These are phyloP conservation scores for Ecliptopera silaceata DNA, from an alignment of 2,888 invertebrate genomes.

Conservation along the genomic window DNA sequence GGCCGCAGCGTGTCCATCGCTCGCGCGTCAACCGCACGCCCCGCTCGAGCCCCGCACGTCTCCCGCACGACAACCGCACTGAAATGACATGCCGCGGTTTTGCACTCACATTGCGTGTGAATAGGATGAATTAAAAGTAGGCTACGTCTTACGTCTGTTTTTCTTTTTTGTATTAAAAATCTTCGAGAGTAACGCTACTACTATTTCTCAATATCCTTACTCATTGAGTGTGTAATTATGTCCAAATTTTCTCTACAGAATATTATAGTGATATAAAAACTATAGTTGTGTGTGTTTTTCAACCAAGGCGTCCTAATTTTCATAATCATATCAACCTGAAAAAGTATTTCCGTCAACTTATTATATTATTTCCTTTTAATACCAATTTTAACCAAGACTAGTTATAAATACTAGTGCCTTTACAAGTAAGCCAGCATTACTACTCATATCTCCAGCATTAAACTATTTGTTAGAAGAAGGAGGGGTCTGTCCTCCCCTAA, in stretches of 20 bases:
- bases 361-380: too few relatives aligned
- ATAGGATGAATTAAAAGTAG: constrained; percentile 33
- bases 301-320: too few relatives aligned
- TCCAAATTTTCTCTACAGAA: too few relatives aligned
- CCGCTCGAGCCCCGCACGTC: constrained; percentile 20
- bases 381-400: too few relatives aligned
- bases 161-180: background rate
- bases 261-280: too few relatives aligned
- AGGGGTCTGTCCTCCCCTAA: constrained; percentile 12
- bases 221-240: too few relatives aligned
- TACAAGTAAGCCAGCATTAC: background rate
- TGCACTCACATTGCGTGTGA: constrained; percentile 16
- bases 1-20: constrained; percentile 34
- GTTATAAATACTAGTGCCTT: too few relatives aligned
- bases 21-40: constrained; percentile 16
- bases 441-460: background rate
- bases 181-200: too few relatives aligned
- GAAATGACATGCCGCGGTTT: constrained; percentile 36
- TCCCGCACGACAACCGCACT: constrained; percentile 28
- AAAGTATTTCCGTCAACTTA: too few relatives aligned
- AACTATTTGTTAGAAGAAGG: background rate
- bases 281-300: too few relatives aligned
- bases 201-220: too few relatives aligned
- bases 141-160: background rate
- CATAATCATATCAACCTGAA: too few relatives aligned